Evolutionary conservation across 2,797 vertebrate species (phyloP).

Genomic region (Chaetophractus vellerosus): DNA sequence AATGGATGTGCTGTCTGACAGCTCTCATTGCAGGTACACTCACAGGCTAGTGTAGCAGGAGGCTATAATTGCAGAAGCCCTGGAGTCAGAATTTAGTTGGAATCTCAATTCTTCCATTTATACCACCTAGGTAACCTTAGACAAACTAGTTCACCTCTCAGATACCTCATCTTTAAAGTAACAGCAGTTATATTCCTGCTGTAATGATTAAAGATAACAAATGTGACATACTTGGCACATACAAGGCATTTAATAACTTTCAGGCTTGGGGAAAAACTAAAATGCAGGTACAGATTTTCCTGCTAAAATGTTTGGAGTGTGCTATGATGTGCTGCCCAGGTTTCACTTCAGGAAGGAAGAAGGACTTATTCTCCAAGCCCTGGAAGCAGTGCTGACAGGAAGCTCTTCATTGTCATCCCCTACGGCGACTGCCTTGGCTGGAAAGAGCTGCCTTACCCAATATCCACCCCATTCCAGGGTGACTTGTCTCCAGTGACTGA

Average conservation of each 20-base stretch:
- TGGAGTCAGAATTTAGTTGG: background rate
- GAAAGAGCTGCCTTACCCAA: background rate
- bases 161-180: slow-evolving; percentile 39
- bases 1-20: background rate
- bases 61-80: background rate
- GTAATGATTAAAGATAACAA: slow-evolving; percentile 42
- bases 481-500: background rate
- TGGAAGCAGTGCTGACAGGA: background rate
- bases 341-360: background rate
- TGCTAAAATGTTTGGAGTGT: slow-evolving; percentile 23
- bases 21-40: background rate
- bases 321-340: slow-evolving; percentile 8
- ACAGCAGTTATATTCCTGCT: slow-evolving; percentile 32
- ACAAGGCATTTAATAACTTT: slow-evolving; percentile 40
- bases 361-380: background rate
- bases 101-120: background rate
- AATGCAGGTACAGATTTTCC: slow-evolving; percentile 16
- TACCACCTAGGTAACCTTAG: background rate
- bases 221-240: slow-evolving; percentile 49
- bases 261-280: background rate
- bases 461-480: background rate
- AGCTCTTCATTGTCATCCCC: background rate
- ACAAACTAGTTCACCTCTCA: background rate
- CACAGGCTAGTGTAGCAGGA: background rate
- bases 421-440: background rate